Percentiles rank a stretch among this genome's conserved stretches.
Conservation (phyloP, 1,140 invertebrate species). For the Stegodyphus mimosarum region DNA sequence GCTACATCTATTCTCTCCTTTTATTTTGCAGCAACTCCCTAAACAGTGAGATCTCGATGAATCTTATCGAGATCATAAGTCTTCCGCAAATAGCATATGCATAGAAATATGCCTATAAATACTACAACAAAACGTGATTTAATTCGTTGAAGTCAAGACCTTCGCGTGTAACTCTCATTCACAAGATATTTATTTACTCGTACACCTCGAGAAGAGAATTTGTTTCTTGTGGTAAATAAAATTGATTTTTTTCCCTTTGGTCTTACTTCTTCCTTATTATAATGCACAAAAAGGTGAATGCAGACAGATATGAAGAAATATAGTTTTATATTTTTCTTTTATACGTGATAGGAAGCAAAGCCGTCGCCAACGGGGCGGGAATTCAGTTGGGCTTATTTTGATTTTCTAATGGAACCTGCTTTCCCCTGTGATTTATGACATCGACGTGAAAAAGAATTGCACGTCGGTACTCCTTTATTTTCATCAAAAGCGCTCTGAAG, state of each 20-base stretch:
- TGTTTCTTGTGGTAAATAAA: constrained; percentile 44
- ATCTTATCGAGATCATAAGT: background rate
- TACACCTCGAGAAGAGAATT: constrained; percentile 14
- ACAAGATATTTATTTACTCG: constrained; percentile 43
- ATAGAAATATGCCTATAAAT: constrained; percentile 33
- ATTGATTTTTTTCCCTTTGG: constrained; percentile 43
- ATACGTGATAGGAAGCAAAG: constrained; percentile 17
- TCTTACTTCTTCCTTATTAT: too few relatives aligned
- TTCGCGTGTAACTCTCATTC: background rate
- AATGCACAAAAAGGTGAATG: background rate
- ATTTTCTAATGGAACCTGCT: constrained; percentile 27
- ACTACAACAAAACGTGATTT: constrained; percentile 33
- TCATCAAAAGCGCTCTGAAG: background rate
- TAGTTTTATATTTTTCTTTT: background rate
- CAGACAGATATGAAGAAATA: constrained; percentile 15
- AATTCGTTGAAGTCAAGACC: constrained; percentile 21
- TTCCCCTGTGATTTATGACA: constrained; percentile 28
- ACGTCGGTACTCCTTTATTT: constrained; percentile 36
- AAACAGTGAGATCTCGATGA: background rate
- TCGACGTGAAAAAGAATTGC: constrained; percentile 31
- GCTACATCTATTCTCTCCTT: too few relatives aligned
- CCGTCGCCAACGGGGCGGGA: constrained; percentile 7
- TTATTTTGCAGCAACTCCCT: too few relatives aligned
- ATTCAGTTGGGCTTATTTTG: constrained; percentile 24
- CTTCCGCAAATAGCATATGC: background rate